A percentile compares a stretch with the other conserved stretches of the same genome.
phyloP scores from a whole-genome alignment of 2,113 vertebrate species.

The Cichladusa arquata region DNA sequence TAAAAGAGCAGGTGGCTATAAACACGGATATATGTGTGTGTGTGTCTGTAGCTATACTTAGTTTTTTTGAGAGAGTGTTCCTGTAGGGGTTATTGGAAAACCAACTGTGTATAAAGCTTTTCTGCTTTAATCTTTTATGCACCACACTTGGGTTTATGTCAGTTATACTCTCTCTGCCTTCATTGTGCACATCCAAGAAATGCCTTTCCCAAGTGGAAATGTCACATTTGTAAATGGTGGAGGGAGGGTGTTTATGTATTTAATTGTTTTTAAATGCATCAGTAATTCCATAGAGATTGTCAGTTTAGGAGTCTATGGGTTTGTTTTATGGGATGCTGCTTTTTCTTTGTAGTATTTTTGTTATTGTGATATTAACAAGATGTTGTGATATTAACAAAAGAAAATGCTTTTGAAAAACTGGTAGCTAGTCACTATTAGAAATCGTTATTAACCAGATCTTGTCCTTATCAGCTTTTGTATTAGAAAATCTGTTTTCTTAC shows the following conservation, averaged over 20 bases:
- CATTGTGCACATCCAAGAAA: neutral
- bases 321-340: neutral
- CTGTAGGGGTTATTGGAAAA: constrained; percentile 17
- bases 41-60: neutral
- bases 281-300: neutral
- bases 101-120: constrained; percentile 12
- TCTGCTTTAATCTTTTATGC: neutral
- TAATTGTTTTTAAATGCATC: neutral
- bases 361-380: neutral
- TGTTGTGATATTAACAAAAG: neutral
- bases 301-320: neutral
- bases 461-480: neutral
- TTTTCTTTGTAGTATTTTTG: neutral
- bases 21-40: neutral
- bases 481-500: neutral
- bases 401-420: neutral
- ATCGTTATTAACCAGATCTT: neutral
- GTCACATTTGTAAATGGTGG: neutral
- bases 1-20: neutral
- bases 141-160: neutral
- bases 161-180: neutral
- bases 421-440: neutral
- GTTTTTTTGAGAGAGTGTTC: neutral
- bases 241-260: neutral
- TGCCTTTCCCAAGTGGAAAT: neutral